Base-by-base conservation (phyloP, 2,113 vertebrate species). In the Brachypteracias leptosomus region DNA sequence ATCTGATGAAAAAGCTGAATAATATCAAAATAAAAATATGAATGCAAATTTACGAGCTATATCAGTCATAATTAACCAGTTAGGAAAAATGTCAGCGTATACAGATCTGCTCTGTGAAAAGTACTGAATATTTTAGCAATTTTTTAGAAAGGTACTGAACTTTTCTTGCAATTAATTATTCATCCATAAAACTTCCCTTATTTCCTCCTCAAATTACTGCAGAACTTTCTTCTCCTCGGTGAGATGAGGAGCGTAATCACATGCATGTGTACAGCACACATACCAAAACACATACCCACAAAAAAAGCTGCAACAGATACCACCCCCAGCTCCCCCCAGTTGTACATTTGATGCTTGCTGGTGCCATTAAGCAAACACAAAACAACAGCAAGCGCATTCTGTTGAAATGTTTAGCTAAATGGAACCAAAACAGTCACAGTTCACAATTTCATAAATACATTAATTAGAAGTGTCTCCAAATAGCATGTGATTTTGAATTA, bases 401-500 rank as follows among this genome's bases (percentile, higher is more conserved):
- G 97, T 97, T 96, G 97, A 98, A 98, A 98, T 98, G 98, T 98
- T 98, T 98, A 98, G 97, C 98, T 98, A 98, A 98, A 98, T 98
- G 98, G 97, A 98, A 98, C 98, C 96, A 98, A 98, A 98, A 98
- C 98, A 98, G 98, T 98, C 98, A 98, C 98, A 98, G 97, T 98
- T 98, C 98, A 98, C 98, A 98, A 98, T 98, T 98, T 98, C 98
- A 98, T 98, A 98, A 98, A 98, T 98, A 98, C 97, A 97, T 98
- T 98, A 98, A 98, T 98, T 98, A 98, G 97, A 98, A 98, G 97
- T 98, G 97, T 98, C 98, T 98, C 97, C 98, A 98, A 98, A 98
- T 98, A 98, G 98, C 97, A 98, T 98, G 98, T 98, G 98, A 98
- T 98, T 98, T 98, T 98, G 98, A 98, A 98, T 98, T 98, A 98